Conservation (phyloP, 2,888 invertebrate genomes). For the Hypena proboscidalis region DNA sequence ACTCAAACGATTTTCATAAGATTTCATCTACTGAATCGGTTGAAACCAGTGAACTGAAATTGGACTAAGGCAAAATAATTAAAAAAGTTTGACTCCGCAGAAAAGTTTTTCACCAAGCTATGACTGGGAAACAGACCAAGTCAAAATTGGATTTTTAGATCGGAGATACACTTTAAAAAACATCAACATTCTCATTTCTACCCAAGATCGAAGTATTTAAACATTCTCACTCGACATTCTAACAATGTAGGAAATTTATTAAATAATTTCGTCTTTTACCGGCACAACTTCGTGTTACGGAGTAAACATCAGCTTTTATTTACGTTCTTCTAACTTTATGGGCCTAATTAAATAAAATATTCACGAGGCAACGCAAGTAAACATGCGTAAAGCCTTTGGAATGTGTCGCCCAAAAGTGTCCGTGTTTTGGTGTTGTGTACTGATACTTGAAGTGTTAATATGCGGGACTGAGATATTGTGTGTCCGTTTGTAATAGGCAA, state of each 20-base stretch:
- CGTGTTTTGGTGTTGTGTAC: slow-evolving; percentile 12
- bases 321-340: slow-evolving; percentile 30
- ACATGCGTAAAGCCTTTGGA: neutral
- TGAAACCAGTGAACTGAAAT: slow-evolving; percentile 39
- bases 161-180: slow-evolving; percentile 11
- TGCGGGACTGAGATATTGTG: slow-evolving; percentile 22
- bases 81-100: slow-evolving; percentile 48
- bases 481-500: slow-evolving; percentile 35
- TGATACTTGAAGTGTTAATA: too few species aligned
- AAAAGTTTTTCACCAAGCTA: slow-evolving; percentile 34
- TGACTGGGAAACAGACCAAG: slow-evolving; percentile 30
- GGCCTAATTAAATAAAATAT: slow-evolving; percentile 33
- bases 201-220: slow-evolving; percentile 25
- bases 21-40: slow-evolving; percentile 30
- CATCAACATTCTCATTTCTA: slow-evolving; percentile 27
- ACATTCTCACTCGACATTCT: slow-evolving; percentile 31
- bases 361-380: slow-evolving; percentile 3
- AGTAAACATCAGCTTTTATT: slow-evolving; percentile 29
- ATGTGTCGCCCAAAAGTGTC: slow-evolving; percentile 4
- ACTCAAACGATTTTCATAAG: slow-evolving; percentile 34
- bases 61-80: slow-evolving; percentile 50
- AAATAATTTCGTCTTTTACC: slow-evolving; percentile 21
- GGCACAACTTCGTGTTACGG: slow-evolving; percentile 19
- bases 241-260: slow-evolving; percentile 26
- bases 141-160: slow-evolving; percentile 30